Percentiles rank a stretch among this genome's conserved stretches.
These are phyloP conservation scores for Leucoptera coffeella DNA, from an alignment of 2,888 invertebrate species.

Conservation along the genomic window DNA sequence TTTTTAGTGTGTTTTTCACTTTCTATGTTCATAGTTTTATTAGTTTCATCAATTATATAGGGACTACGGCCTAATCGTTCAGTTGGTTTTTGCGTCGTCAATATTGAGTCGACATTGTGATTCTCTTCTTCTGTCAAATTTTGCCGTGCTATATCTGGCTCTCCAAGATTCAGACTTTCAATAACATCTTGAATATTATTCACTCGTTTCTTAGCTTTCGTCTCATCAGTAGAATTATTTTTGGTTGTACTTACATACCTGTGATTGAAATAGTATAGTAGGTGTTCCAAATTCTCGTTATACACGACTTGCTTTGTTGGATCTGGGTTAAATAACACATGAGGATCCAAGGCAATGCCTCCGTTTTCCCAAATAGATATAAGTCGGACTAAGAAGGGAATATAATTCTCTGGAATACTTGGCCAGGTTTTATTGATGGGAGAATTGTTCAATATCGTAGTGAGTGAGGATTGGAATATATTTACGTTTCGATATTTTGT, in stretches of 20 bases:
- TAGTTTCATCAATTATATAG: too few species aligned
- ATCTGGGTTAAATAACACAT: slow-evolving; percentile 15
- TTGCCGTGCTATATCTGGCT: neutral
- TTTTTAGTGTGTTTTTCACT: slow-evolving; percentile 6
- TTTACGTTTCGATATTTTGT: too few species aligned
- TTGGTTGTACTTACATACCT: neutral
- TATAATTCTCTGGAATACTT: too few species aligned
- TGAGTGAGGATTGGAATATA: too few species aligned
- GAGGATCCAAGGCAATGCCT: slow-evolving; percentile 31
- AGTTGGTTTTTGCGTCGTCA: too few species aligned
- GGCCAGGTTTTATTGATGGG: too few species aligned
- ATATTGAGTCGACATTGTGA: too few species aligned
- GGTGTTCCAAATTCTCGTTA: neutral
- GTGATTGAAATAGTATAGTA: neutral
- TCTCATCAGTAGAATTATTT: too few species aligned
- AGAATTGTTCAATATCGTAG: too few species aligned
- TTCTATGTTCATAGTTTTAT: slow-evolving; percentile 19
- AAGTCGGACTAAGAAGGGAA: slow-evolving; percentile 24
- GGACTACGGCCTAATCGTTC: too few species aligned
- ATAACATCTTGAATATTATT: neutral
- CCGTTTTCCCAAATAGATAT: slow-evolving; percentile 37
- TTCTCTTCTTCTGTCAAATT: neutral
- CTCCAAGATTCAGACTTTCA: neutral
- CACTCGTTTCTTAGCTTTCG: neutral
- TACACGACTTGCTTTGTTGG: neutral